phyloP scores from a whole-genome alignment of 2,113 vertebrate species.

The Chaetodon trifascialis region DNA sequence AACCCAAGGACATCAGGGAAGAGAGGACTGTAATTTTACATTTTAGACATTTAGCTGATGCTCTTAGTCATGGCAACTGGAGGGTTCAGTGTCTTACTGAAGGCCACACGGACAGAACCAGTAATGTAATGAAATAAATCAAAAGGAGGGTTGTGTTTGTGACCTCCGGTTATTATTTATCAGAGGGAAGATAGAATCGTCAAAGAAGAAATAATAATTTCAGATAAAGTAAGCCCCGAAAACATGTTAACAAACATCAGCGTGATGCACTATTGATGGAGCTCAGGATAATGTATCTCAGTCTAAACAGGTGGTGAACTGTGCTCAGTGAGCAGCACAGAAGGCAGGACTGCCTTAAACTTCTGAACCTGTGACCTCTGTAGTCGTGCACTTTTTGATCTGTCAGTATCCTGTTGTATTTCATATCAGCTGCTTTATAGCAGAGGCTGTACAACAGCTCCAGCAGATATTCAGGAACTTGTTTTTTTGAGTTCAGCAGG shows the following conservation, averaged over 20 bases:
- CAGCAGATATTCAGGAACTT: constrained; percentile 14
- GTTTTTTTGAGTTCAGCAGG: constrained; percentile 27
- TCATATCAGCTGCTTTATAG: constrained; percentile 16
- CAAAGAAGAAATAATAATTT: neutral
- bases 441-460: constrained; percentile 5
- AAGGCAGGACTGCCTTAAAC: neutral
- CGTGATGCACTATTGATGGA: constrained; percentile 5
- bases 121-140: constrained; percentile 57
- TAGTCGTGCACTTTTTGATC: neutral
- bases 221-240: constrained; percentile 9
- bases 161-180: constrained; percentile 37
- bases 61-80: constrained; percentile 53
- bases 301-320: constrained; percentile 44
- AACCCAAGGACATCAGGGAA: constrained; percentile 67
- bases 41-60: constrained; percentile 59
- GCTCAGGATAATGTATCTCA: constrained; percentile 19
- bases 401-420: constrained; percentile 16
- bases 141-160: constrained; percentile 5
- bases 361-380: constrained; percentile 17
- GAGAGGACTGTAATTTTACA: constrained; percentile 59
- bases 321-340: neutral
- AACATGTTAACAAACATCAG: constrained; percentile 10
- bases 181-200: constrained; percentile 14
- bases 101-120: constrained; percentile 33
- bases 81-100: constrained; percentile 57